Percentiles rank a stretch among this genome's conserved stretches.
Conservation (phyloP, 2,888 invertebrate genomes). For the Mythimna vitellina region DNA sequence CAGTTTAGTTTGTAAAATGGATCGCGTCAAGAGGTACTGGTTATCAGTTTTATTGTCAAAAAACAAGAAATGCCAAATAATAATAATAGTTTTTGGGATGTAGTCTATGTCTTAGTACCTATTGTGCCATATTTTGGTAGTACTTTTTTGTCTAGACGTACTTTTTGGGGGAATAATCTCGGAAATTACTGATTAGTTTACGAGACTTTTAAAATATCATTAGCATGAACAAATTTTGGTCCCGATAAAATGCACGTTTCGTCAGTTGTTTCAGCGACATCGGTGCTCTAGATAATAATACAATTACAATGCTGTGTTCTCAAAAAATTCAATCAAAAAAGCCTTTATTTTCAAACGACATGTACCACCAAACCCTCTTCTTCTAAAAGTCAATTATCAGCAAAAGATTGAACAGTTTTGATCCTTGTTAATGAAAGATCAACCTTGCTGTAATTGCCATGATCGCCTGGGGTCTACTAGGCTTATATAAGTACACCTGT, state of each 20-base stretch:
- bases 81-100: background rate
- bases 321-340: background rate
- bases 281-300: background rate
- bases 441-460: conserved; percentile 19
- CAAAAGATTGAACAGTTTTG: conserved; percentile 16
- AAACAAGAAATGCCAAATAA: too few species aligned
- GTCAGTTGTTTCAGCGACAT: background rate
- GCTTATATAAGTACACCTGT: background rate
- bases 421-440: conserved; percentile 13
- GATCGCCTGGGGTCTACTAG: conserved; percentile 5
- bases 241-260: too few species aligned
- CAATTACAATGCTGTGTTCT: background rate
- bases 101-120: background rate
- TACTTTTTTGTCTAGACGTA: too few species aligned
- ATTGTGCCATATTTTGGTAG: background rate
- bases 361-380: background rate
- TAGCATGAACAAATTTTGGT: too few species aligned
- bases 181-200: too few species aligned
- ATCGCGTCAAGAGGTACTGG: too few species aligned
- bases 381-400: conserved; percentile 19
- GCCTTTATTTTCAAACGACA: background rate
- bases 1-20: too few species aligned
- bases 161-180: too few species aligned
- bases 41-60: background rate
- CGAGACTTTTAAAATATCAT: too few species aligned